Conservation (phyloP, 2,797 vertebrate genomes). For the Okamejei kenojei region DNA sequence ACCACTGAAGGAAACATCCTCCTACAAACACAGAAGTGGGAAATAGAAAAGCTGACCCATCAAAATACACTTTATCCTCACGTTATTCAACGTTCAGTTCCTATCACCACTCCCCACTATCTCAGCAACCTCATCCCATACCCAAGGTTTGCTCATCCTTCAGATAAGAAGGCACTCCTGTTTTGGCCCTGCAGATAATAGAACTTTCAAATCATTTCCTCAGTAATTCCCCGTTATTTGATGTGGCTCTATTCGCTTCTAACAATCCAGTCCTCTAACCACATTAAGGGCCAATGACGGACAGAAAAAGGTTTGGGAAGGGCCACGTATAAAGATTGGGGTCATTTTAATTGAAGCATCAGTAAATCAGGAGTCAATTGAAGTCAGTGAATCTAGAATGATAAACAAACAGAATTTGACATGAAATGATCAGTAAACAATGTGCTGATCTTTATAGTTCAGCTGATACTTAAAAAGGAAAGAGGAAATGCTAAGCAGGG, state of each 20-base stretch:
- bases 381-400: neutral
- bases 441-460: neutral
- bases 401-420: neutral
- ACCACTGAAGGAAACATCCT: constrained; percentile 80
- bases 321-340: neutral
- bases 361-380: neutral
- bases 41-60: constrained; percentile 42
- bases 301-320: neutral
- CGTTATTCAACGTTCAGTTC: neutral
- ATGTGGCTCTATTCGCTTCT: neutral
- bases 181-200: neutral
- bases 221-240: neutral
- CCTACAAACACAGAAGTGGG: constrained; percentile 57
- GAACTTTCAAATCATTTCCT: neutral
- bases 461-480: neutral
- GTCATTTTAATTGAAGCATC: neutral
- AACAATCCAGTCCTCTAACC: neutral
- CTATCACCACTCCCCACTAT: neutral
- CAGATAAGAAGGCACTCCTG: neutral
- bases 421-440: neutral
- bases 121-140: neutral
- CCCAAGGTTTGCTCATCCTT: neutral
- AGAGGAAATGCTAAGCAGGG: neutral
- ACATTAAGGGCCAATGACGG: neutral
- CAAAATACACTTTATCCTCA: neutral